phyloP scores from a whole-genome alignment of 64 coral and sea anemone genomes.

The Montipora efflorescens region DNA sequence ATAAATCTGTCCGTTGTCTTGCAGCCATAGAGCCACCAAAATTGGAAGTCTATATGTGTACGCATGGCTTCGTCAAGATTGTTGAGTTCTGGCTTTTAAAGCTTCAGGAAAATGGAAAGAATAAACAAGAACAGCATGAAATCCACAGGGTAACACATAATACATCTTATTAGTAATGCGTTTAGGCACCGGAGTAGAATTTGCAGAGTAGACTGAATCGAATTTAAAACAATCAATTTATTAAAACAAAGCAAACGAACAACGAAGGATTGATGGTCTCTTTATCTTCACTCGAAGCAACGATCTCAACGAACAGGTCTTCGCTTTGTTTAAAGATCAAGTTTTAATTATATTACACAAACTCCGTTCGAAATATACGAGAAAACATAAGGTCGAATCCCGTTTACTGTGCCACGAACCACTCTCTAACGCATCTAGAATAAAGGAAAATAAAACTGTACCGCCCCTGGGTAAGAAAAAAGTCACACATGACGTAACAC shows the following conservation, averaged over 20 bases:
- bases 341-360: background rate
- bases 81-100: slow-evolving; percentile 74
- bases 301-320: too few relatives aligned
- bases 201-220: too few relatives aligned
- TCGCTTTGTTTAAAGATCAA: too few relatives aligned
- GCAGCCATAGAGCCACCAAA: slow-evolving; percentile 67
- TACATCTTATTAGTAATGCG: background rate
- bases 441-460: background rate
- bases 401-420: background rate
- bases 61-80: slow-evolving; percentile 73
- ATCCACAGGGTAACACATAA: slow-evolving; percentile 33
- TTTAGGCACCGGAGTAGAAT: too few relatives aligned
- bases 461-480: background rate
- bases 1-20: background rate
- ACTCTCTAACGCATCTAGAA: slow-evolving; percentile 17
- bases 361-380: slow-evolving; percentile 20
- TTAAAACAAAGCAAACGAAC: too few relatives aligned
- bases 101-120: slow-evolving; percentile 17
- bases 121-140: background rate
- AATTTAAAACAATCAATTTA: too few relatives aligned
- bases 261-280: too few relatives aligned
- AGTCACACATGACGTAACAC: background rate
- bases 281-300: too few relatives aligned
- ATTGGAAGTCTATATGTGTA: slow-evolving; percentile 85
- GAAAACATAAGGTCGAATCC: background rate